A percentile compares a stretch with the other conserved stretches of the same genome.
Conservation (phyloP, 2,888 invertebrate genomes). For the Apamea monoglypha region DNA sequence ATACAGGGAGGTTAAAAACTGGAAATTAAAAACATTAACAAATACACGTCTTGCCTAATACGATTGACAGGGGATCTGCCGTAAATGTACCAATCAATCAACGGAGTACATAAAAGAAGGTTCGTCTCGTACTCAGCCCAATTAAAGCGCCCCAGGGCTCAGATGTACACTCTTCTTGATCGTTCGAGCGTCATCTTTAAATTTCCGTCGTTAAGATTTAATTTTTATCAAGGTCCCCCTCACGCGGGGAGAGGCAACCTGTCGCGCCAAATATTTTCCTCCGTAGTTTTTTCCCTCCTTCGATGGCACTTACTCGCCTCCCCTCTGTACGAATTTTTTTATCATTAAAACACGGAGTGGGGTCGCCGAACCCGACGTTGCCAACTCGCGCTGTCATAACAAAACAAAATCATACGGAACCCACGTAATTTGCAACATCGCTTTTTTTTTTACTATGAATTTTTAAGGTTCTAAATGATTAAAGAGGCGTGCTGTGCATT, state of each 20-base stretch:
- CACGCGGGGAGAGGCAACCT: slow-evolving; percentile 83
- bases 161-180: slow-evolving; percentile 90
- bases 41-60: slow-evolving; percentile 66
- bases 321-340: slow-evolving; percentile 90
- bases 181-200: slow-evolving; percentile 90
- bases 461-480: slow-evolving; percentile 66
- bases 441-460: slow-evolving; percentile 69
- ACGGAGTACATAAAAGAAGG: slow-evolving; percentile 70
- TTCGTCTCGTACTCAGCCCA: slow-evolving; percentile 84
- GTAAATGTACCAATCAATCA: slow-evolving; percentile 79
- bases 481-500: slow-evolving; percentile 58
- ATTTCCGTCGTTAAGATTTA: slow-evolving; percentile 91
- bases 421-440: slow-evolving; percentile 79
- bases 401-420: slow-evolving; percentile 86
- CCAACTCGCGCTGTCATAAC: slow-evolving; percentile 89
- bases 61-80: slow-evolving; percentile 68
- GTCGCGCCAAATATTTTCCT: slow-evolving; percentile 91
- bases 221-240: slow-evolving; percentile 88
- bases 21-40: slow-evolving; percentile 65
- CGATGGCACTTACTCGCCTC: slow-evolving; percentile 89
- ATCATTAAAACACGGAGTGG: slow-evolving; percentile 90
- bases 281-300: slow-evolving; percentile 90
- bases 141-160: slow-evolving; percentile 88
- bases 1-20: slow-evolving; percentile 48
- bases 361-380: slow-evolving; percentile 89